A percentile compares a stretch with the other conserved stretches of the same genome.
These are phyloP conservation scores for Ateles fusciceps DNA, from an alignment of 2,797 vertebrate genomes.

Conservation along the genomic window DNA sequence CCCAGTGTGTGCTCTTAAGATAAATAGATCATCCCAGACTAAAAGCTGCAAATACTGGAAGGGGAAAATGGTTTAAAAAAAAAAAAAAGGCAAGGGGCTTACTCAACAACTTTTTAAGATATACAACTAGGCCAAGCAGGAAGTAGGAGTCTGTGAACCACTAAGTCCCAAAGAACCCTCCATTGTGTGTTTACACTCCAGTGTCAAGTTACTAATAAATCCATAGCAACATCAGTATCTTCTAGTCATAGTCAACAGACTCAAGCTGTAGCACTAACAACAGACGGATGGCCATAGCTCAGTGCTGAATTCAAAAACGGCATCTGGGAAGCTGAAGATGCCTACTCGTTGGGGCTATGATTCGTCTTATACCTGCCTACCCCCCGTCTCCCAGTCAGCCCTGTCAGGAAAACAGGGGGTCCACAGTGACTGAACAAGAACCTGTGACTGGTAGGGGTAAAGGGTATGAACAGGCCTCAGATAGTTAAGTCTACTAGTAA, in stretches of 20 bases:
- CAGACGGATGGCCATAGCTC: background rate
- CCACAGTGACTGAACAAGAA: background rate
- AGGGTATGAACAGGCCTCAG: background rate
- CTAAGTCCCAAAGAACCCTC: background rate
- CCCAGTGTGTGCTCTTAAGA: background rate
- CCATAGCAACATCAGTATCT: background rate
- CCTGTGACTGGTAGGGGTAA: background rate
- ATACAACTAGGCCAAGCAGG: background rate
- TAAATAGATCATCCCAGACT: background rate
- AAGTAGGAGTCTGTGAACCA: background rate
- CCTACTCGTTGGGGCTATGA: background rate
- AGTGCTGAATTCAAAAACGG: background rate
- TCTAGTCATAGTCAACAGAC: background rate
- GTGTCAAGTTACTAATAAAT: background rate
- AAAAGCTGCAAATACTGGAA: conserved; percentile 2
- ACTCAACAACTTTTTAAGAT: background rate
- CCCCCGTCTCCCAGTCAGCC: background rate
- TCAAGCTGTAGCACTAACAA: background rate
- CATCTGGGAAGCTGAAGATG: background rate
- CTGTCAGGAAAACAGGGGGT: background rate
- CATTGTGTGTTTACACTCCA: background rate
- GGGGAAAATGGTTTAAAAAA: background rate
- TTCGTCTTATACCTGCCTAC: background rate
- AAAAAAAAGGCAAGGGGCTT: background rate
- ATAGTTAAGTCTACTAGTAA: background rate